A percentile compares a stretch with the other conserved stretches of the same genome.
phyloP scores from a whole-genome alignment of 2,888 invertebrate genomes.

The Cancer borealis region DNA sequence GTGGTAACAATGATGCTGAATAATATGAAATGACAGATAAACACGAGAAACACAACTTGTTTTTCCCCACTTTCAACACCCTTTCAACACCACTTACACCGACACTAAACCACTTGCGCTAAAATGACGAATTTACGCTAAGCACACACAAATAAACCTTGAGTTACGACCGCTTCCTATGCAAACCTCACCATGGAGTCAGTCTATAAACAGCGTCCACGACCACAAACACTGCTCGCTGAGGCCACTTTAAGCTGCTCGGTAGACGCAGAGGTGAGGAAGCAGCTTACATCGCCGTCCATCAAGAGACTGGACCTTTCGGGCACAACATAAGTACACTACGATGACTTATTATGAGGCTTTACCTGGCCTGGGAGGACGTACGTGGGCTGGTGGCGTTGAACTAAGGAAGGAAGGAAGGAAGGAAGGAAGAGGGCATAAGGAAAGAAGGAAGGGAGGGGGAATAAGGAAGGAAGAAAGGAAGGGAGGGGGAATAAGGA shows the following conservation, averaged over 20 bases:
- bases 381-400: background rate
- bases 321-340: background rate
- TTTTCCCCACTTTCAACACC: background rate
- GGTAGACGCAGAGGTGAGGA: background rate
- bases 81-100: background rate
- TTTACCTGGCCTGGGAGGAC: background rate
- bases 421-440: background rate
- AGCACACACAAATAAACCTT: background rate
- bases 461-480: background rate
- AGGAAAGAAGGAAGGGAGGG: background rate
- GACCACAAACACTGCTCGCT: background rate
- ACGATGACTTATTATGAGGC: background rate
- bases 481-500: too few species aligned
- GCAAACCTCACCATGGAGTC: background rate
- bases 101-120: background rate
- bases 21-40: background rate
- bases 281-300: background rate
- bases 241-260: constrained; percentile 27
- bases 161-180: background rate
- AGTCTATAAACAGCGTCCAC: background rate
- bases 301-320: background rate
- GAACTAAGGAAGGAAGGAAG: background rate
- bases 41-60: background rate
- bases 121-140: background rate
- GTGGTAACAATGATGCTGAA: background rate